phyloP scores from a whole-genome alignment of 2,888 invertebrate species.

The Chymomyza amoena region DNA sequence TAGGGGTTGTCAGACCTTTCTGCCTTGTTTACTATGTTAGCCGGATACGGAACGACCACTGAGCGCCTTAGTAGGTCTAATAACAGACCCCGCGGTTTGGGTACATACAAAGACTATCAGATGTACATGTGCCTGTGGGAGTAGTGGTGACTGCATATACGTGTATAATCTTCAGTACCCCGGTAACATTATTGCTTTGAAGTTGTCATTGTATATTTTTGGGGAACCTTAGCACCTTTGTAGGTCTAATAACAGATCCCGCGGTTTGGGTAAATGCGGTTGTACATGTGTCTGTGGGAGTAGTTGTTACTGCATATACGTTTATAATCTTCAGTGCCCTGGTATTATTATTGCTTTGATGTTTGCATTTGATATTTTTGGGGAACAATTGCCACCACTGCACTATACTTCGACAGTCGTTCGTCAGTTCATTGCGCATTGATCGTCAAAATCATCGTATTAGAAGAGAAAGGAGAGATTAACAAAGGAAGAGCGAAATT shows the following conservation, averaged over 20 bases:
- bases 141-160: conserved; percentile 34
- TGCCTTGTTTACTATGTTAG: conserved; percentile 3
- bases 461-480: no score
- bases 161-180: background rate
- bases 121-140: background rate
- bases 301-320: conserved; percentile 34
- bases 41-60: background rate
- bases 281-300: background rate
- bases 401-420: no score
- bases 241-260: background rate
- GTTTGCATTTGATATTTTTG: no score
- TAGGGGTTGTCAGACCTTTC: background rate
- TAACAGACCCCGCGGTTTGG: conserved; percentile 6
- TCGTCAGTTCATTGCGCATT: no score
- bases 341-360: no score
- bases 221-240: background rate
- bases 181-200: no score
- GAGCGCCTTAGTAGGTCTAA: conserved; percentile 1
- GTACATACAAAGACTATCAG: conserved; percentile 4
- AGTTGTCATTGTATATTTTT: no score
- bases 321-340: background rate
- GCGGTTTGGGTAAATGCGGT: conserved; percentile 12
- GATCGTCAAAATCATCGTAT: no score
- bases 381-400: no score
- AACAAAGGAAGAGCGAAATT: no score